Evolutionary conservation across 2,113 vertebrate species (phyloP), one percentile per base, ranked within the genome.

Genomic region (Lasiurus cinereus): DNA sequence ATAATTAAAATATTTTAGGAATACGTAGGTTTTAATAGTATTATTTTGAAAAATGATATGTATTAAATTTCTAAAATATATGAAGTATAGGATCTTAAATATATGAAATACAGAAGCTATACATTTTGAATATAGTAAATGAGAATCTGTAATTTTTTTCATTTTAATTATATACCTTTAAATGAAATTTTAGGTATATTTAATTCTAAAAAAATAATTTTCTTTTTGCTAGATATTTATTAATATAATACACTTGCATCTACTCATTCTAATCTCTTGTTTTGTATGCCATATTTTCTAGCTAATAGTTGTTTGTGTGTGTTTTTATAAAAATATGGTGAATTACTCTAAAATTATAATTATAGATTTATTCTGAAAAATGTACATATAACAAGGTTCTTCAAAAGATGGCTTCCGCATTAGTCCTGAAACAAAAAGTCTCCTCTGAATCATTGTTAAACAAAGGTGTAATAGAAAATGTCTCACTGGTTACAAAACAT

Each of bases 301-400:
- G 73, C 64, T 56, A 72, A 11, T 87, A 80, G 3, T 15, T 88
- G 27, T 14, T 74, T 69, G 19, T 78, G 6, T 85, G 11, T 85
- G 8, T 72, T 4, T 96, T 12, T 91, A 1, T 67, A 80, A 78
- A 78, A 87, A 83, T 90, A 76, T 79, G 6, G 31, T 86, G 29
- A 89, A 72, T 96, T 92, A 59, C 33, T 84, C 66, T 87, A 59
- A 93, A 91, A 76, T 8, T 74, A 21, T 52, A 78, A 82, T 56
- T 78, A 77, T 72, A 74, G 31, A 87, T 97, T 95, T 95, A 85
- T 90, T 5, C 27, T 93, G 46, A 59, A 93, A 86, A 82, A 2
- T 88, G 56, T 83, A 31, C 31, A 64, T 31, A 64, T 88, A 70
- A 86, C 52, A 95, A 91, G 52, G 24, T 82, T 84, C 43, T 46